phyloP scores from a whole-genome alignment of 2,113 vertebrate genomes.

The Hyla sarda region DNA sequence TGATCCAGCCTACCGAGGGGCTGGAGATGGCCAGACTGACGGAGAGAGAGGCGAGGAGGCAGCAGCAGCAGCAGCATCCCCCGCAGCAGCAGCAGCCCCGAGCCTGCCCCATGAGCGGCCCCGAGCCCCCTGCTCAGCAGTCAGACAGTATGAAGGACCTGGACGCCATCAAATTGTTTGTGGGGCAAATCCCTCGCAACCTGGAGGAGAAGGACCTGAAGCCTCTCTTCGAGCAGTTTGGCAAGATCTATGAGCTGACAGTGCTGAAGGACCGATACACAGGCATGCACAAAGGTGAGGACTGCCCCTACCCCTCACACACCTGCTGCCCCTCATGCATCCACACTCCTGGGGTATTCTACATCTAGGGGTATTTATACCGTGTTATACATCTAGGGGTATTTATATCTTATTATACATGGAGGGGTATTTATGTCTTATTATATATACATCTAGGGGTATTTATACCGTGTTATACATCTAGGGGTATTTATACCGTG shows the following conservation, averaged over 20 bases:
- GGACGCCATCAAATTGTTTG: slow-evolving; percentile 98
- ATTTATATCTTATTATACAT: background rate
- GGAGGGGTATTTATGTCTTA: no score
- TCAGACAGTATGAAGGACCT: slow-evolving; percentile 95
- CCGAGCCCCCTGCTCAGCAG: slow-evolving; percentile 86
- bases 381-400: no score
- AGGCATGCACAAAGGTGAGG: slow-evolving; percentile 97
- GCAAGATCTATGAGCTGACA: slow-evolving; percentile 97
- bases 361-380: background rate
- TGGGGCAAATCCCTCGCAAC: slow-evolving; percentile 97
- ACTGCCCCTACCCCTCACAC: background rate
- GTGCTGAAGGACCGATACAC: slow-evolving; percentile 98
- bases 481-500: background rate
- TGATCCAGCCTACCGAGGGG: slow-evolving; percentile 83
- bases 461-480: background rate
- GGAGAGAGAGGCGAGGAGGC: slow-evolving; percentile 89
- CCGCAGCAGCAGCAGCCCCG: slow-evolving; percentile 81
- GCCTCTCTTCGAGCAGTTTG: slow-evolving; percentile 97
- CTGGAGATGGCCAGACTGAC: slow-evolving; percentile 95
- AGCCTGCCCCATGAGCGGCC: slow-evolving; percentile 93
- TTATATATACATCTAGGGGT: no score
- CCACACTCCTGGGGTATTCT: background rate
- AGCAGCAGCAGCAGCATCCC: slow-evolving; percentile 80
- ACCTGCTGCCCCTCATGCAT: background rate
- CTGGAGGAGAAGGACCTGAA: slow-evolving; percentile 96